Base-by-base conservation (phyloP, 2,113 vertebrate species). In the Dendrocopos noguchii region DNA sequence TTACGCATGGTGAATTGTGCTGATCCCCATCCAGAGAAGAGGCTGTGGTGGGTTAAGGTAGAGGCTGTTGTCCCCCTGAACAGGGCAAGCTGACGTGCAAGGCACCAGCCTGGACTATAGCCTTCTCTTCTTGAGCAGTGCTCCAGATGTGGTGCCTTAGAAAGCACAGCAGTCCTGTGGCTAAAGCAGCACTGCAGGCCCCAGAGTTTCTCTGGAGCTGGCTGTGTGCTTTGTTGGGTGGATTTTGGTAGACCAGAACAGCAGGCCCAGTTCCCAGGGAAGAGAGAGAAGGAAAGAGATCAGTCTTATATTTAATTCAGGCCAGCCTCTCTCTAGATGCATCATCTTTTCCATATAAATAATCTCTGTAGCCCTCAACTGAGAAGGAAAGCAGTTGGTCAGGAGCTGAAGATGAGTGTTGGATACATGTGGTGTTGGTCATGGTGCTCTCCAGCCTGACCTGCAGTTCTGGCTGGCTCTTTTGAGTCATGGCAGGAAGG, bases 311-410 rank as follows among this genome's bases (percentile, higher is more conserved):
- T 42, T 18, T 27, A 17, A 27, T 52, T 77, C 10, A 29, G 55
- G 73, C 50, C 7, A 34, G 76, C 6, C 4, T 72, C 61, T 88
- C n/a, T 28, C 18, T 67, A 39, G 39, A 39, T 39, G 39, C 39
- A 33, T 20, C 17, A 4, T 50, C 4, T 82, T 85, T 87, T 39
- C 53, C 20, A 14, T 31, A n/a, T 18, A 50, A 55, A 44, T 34
- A 42, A 24, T 74, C 22, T 50, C 33, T 27, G 8, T 36, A 60
- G 12, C 79, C 29, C 24, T 67, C 20, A 15, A 39, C 9, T 20
- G 34, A n/a, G 87, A 66, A 63, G 77, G n/a, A 64, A 56, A n/a
- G 0, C 0, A 16, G 18, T 6, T 34, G 47, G 15, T 34, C 0
- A 2, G 64, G 64, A 34, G 47, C 57, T 73, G 72, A 46, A 53